Evolutionary conservation across 2,888 invertebrate genomes (phyloP), one percentile per base, ranked within the genome.

Genomic region (Caenorhabditis wallacei): DNA sequence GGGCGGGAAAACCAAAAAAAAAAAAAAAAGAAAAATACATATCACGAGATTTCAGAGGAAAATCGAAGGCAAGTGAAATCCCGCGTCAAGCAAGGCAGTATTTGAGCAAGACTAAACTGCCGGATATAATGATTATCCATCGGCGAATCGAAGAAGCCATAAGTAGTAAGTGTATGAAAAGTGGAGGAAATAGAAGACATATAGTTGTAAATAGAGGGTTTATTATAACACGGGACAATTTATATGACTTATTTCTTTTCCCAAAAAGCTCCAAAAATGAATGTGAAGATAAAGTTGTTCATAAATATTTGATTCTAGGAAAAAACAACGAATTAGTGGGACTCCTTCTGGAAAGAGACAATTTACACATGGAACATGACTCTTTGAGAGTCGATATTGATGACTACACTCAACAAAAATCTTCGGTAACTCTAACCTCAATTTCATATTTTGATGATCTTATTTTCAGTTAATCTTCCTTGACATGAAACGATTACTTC

Each of bases 331-430:
- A 95, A 76, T 94, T 98, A 88, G 97, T 98, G 75, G 95, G 95
- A 92, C 94, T 96, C 92, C 93, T 98, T 89, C 95, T 97, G 94
- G 95, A 96, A 91, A 94, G 97, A 86, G 98, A 98, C 93, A 97
- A 97, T 93, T 94, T 97, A 63, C 97, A 97, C 93, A 97, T 98
- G 97, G 96, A 96, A 86, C 97, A 98, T 93, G 98, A 98, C 93
- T 97, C 97, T 51, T 97, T 97, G 95, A 94, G 97, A 87, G 97
- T 97, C 46, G 97, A 98, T 92, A 96, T 98, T 90, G 97, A 98
- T 93, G 97, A 98, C 93, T 94, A 97, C 88, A 96, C 96, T 54
- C 94, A 89, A 79, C 87, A 88, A 54, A 87, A 85, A 56, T 69
- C 81, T n/a, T 75, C 80, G 48, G 85, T 85, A 64, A 63, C 35